Evolutionary conservation across 2,888 invertebrate species (phyloP).

Genomic region (Escarpia spicata): DNA sequence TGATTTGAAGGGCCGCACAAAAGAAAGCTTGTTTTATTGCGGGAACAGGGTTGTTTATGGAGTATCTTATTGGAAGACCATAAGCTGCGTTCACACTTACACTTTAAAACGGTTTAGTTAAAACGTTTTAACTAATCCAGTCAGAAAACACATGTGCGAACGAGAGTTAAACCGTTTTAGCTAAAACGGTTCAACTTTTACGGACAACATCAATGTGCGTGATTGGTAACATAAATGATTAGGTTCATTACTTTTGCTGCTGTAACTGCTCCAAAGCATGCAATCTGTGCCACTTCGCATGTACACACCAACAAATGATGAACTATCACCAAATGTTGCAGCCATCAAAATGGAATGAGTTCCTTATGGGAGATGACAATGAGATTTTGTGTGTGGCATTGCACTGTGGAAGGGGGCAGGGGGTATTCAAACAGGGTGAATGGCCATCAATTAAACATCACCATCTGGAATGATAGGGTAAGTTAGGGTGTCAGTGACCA

Average conservation of each 20-base stretch:
- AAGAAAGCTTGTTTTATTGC: no score
- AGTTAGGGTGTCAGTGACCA: neutral
- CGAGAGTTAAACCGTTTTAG: no score
- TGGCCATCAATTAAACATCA: neutral
- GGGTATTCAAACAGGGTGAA: neutral
- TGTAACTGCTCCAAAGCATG: neutral
- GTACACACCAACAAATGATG: neutral
- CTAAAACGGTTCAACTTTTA: neutral
- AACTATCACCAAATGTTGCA: neutral
- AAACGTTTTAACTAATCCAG: no score
- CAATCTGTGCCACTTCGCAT: neutral
- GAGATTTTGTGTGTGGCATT: neutral
- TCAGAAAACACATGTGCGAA: no score
- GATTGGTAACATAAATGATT: neutral
- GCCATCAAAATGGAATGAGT: neutral
- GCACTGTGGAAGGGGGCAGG: neutral
- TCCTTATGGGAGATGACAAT: neutral
- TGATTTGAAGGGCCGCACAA: no score
- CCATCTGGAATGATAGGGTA: neutral
- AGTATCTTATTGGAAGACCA: no score
- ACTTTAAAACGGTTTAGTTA: no score
- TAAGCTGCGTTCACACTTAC: no score
- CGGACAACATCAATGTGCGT: neutral
- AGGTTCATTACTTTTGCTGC: neutral
- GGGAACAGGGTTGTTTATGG: no score